Conservation (phyloP, 1,140 invertebrate species). For the Orchestia grillus region DNA sequence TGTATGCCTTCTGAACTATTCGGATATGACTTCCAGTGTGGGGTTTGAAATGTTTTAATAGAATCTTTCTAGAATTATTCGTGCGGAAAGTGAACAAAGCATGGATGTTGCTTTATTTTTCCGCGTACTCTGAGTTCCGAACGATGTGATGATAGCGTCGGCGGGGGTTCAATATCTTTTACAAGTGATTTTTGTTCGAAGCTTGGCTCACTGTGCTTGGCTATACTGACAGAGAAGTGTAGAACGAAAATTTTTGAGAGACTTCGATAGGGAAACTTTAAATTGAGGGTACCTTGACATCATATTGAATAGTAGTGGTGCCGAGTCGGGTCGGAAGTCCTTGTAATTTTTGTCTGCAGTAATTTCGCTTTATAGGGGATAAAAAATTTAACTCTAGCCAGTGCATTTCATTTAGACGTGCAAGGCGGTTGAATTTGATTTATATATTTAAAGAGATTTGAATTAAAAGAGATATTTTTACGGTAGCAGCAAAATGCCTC, state of each 20-base stretch:
- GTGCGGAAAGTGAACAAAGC: not conserved
- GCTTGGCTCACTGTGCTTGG: not conserved
- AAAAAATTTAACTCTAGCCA: too few species aligned
- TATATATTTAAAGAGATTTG: too few species aligned
- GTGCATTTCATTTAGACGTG: too few species aligned
- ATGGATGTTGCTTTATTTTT: not conserved
- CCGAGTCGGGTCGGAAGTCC: not conserved
- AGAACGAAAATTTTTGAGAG: not conserved
- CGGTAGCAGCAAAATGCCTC: too few species aligned
- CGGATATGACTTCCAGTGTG: not conserved
- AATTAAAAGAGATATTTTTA: too few species aligned
- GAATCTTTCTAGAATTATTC: not conserved
- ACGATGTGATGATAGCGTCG: not conserved
- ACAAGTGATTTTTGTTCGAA: not conserved
- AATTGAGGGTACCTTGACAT: not conserved
- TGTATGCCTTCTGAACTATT: not conserved
- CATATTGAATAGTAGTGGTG: not conserved
- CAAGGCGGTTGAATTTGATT: too few species aligned
- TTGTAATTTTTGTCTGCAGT: not conserved
- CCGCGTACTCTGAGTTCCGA: not conserved
- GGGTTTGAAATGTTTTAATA: not conserved
- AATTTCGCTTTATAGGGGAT: too few species aligned
- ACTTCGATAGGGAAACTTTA: not conserved
- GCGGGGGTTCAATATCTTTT: not conserved
- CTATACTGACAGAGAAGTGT: not conserved